Evolutionary conservation across 2,797 vertebrate genomes (phyloP).

Genomic region (Pseudopleuronectes americanus): DNA sequence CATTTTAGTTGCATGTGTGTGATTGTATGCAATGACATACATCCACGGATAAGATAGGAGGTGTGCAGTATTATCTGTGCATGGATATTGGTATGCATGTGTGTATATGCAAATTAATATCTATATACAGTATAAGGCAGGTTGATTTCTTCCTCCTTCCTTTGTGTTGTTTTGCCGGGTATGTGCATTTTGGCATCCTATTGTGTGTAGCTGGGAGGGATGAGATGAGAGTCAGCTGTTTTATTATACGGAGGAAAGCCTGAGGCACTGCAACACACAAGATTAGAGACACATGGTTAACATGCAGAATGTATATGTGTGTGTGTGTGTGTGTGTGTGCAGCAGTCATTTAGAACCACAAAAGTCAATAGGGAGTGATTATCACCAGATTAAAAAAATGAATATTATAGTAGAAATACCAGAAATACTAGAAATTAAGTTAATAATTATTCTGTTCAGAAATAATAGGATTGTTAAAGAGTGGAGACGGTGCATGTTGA

Average conservation of each 20-base stretch:
- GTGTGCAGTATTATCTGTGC: neutral
- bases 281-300: neutral
- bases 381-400: neutral
- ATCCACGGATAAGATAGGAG: neutral
- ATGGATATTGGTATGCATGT: neutral
- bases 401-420: neutral
- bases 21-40: neutral
- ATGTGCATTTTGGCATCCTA: no score
- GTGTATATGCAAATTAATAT: neutral
- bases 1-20: neutral
- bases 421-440: neutral
- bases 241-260: neutral
- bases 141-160: neutral
- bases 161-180: neutral
- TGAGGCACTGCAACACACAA: slow-evolving; percentile 1
- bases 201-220: neutral
- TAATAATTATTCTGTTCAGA: neutral
- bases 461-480: neutral
- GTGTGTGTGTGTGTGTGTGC: neutral
- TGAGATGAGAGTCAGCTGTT: slow-evolving; percentile 1
- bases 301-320: neutral
- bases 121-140: neutral
- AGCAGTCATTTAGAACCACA: neutral
- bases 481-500: neutral
- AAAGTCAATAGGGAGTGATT: neutral